Evolutionary conservation across 1,140 invertebrate genomes (phyloP).

Genomic region (Eumaeus atala): DNA sequence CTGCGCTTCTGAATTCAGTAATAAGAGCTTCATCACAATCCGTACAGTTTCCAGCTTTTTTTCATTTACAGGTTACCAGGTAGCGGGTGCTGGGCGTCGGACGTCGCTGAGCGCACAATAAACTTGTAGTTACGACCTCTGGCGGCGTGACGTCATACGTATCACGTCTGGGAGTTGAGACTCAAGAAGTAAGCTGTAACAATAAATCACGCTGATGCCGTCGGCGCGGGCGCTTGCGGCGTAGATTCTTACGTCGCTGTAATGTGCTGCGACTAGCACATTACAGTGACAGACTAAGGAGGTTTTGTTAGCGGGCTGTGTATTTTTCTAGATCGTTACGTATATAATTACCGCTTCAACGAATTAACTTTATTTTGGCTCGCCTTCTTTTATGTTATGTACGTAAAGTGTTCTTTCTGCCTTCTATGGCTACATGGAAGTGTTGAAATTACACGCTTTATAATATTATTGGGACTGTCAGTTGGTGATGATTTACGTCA

Average conservation of each 20-base stretch:
- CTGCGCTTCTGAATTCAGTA: neutral
- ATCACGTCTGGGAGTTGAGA: slow-evolving; percentile 13
- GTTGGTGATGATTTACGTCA: no score
- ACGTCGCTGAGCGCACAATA: slow-evolving; percentile 27
- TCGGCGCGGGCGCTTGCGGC: no score
- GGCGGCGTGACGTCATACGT: slow-evolving; percentile 17
- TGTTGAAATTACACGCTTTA: no score
- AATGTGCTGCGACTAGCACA: slow-evolving; percentile 15
- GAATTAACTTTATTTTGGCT: neutral
- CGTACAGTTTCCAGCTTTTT: slow-evolving; percentile 16
- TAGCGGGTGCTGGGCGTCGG: slow-evolving; percentile 17
- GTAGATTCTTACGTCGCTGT: slow-evolving; percentile 21
- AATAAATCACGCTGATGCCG: slow-evolving; percentile 27
- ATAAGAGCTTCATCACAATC: slow-evolving; percentile 15
- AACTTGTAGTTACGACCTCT: slow-evolving; percentile 34
- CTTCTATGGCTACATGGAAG: no score
- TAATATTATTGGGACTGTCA: no score
- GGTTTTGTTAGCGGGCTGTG: slow-evolving; percentile 23
- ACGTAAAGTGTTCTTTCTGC: no score
- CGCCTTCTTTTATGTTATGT: no score
- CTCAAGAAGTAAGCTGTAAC: slow-evolving; percentile 20
- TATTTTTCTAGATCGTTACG: neutral
- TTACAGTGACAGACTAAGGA: no score
- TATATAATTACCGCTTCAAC: neutral
- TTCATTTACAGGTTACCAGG: slow-evolving; percentile 22